Evolutionary conservation across 2,797 vertebrate genomes (phyloP).

Genomic region (Peromyscus attwateri): DNA sequence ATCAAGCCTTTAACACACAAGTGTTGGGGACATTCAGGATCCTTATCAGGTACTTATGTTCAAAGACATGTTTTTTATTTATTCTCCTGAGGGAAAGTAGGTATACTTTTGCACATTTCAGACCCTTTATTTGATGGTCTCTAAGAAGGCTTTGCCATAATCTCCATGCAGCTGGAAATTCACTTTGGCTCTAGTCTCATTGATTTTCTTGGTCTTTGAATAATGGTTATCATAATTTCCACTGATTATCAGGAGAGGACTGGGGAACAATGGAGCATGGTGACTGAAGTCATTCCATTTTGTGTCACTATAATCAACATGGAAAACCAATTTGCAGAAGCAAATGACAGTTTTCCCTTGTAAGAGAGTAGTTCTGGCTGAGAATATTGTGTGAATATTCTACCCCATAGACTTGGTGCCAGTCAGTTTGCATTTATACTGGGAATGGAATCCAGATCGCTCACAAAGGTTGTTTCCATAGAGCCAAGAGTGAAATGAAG

Average conservation of each 20-base stretch:
- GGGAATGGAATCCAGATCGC: conserved; percentile 57
- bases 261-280: conserved; percentile 65
- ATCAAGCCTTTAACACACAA: not conserved
- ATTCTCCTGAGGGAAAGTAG: not conserved
- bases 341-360: conserved; percentile 69
- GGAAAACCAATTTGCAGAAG: conserved; percentile 70
- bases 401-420: conserved; percentile 58
- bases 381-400: conserved; percentile 53
- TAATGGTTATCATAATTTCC: conserved; percentile 58
- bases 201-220: conserved; percentile 63
- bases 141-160: not conserved
- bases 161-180: not conserved
- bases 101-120: not conserved
- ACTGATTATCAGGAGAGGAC: conserved; percentile 52
- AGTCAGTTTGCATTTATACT: conserved; percentile 61
- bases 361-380: conserved; percentile 74
- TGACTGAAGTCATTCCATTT: conserved; percentile 64
- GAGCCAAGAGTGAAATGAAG: conserved; percentile 64
- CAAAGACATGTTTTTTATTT: not conserved
- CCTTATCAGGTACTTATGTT: not conserved
- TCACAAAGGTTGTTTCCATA: conserved; percentile 50
- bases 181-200: conserved; percentile 19
- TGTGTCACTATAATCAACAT: conserved; percentile 65
- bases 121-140: conserved; percentile 31
- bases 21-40: not conserved